Conservation (phyloP, 2,113 vertebrate species). For the Odocoileus virginianus region DNA sequence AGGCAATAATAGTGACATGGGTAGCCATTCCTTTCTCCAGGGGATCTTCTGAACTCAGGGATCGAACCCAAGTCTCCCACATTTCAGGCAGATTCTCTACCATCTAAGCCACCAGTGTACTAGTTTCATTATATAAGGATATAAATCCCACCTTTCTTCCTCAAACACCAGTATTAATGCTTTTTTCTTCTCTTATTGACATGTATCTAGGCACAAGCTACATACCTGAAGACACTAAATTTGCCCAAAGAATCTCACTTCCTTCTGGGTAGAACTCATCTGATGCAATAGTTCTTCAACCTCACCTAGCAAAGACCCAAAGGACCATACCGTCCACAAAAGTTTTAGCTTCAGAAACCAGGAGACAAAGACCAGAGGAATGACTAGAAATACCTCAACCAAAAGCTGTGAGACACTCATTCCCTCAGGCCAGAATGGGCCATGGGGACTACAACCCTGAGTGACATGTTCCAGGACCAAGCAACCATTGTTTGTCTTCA, state of each 20-base stretch:
- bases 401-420: neutral
- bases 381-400: neutral
- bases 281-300: neutral
- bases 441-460: neutral
- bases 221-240: neutral
- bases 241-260: neutral
- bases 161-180: neutral
- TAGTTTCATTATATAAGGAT: neutral
- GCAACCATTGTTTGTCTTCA: neutral
- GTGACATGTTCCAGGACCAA: neutral
- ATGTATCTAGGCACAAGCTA: neutral
- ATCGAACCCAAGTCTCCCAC: neutral
- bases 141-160: neutral
- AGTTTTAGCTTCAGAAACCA: neutral
- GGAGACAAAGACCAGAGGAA: neutral
- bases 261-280: neutral
- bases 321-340: neutral
- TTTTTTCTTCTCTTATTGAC: neutral
- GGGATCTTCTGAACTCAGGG: neutral
- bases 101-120: neutral
- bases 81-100: neutral
- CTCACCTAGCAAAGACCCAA: neutral
- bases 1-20: neutral
- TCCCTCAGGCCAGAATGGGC: neutral
- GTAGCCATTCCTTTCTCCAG: neutral